Conservation (phyloP, 2,113 vertebrate species). For the Lophochroa leadbeateri region DNA sequence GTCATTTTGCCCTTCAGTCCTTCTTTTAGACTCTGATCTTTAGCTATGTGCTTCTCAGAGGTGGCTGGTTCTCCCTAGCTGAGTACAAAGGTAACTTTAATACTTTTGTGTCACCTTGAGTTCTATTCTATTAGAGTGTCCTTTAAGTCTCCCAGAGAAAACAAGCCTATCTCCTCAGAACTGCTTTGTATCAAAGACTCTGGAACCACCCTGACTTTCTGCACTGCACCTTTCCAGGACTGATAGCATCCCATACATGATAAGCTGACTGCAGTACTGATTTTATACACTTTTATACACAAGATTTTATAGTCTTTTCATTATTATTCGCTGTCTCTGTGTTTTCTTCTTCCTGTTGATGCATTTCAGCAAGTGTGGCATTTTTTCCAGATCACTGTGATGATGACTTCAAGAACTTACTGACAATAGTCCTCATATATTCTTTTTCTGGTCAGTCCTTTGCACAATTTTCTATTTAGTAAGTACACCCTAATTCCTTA, state of each 20-base stretch:
- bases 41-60: not conserved
- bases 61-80: slow-evolving; percentile 24
- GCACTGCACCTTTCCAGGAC: not conserved
- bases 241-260: not conserved
- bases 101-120: slow-evolving; percentile 48
- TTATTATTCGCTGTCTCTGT: slow-evolving; percentile 20
- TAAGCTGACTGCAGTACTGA: slow-evolving; percentile 3
- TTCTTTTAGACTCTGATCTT: not conserved
- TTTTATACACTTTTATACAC: not conserved
- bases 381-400: not conserved
- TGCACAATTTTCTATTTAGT: slow-evolving; percentile 55
- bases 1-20: not conserved
- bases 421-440: slow-evolving; percentile 40
- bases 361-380: not conserved
- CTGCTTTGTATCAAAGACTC: slow-evolving; percentile 9
- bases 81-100: slow-evolving; percentile 55
- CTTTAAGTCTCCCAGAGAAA: slow-evolving; percentile 33
- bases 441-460: slow-evolving; percentile 47
- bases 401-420: slow-evolving; percentile 46
- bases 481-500: slow-evolving; percentile 50
- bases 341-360: slow-evolving; percentile 12
- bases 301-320: not conserved
- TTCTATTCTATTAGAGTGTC: not conserved
- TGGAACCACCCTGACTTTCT: not conserved
- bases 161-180: slow-evolving; percentile 37